Base-by-base conservation (phyloP, 53 echinoderm and acorn worm genomes). In the Astropecten irregularis region DNA sequence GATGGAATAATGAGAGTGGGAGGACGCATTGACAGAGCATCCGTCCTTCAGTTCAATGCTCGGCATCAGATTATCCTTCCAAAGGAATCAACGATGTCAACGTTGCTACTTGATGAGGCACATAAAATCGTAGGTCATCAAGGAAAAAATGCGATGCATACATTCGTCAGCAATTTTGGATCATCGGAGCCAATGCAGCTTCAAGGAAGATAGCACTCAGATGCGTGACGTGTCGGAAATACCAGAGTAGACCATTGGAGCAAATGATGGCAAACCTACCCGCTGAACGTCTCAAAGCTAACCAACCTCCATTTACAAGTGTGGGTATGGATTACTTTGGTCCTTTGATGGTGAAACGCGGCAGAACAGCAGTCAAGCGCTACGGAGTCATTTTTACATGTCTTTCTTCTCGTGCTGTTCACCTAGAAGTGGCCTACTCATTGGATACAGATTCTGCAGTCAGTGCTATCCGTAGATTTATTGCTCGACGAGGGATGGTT, bases 401-500 rank as follows among this genome's bases (percentile, higher is more conserved):
- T 36, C 16, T 64, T 33, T 18, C 64, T 19, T 34, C 35, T 2
- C 64, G 64, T 4, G 64, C 64, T 34, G 64, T 35, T 28, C 59
- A 59, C 59, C 29, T 59, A 28, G 59, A 59, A 19, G 9, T 59
- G 27, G 59, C 59, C 14, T 28, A 59, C 7, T 25, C 27, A 25
- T 28, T 59, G 4, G 30, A 25, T 29, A 29, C 59, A 27, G 59
- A 59, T 29, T 59, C 59, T 19, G 22, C 26, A 25, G 27, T 59
- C 59, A 59, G 27, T 27, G 59, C 59, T 27, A 14, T 59, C 27
- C 59, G 59, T 8, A 25, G 59, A 59, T 59, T 59, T 34, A 19
- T 86, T 38, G 71, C 90, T 16, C 69, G 72, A 77, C 68, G 86
- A 81, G 82, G 90, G 62, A 49, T 64, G 37, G 73, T 90, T 34